phyloP scores from a whole-genome alignment of 2,113 vertebrate species.

The Microtus ochrogaster region DNA sequence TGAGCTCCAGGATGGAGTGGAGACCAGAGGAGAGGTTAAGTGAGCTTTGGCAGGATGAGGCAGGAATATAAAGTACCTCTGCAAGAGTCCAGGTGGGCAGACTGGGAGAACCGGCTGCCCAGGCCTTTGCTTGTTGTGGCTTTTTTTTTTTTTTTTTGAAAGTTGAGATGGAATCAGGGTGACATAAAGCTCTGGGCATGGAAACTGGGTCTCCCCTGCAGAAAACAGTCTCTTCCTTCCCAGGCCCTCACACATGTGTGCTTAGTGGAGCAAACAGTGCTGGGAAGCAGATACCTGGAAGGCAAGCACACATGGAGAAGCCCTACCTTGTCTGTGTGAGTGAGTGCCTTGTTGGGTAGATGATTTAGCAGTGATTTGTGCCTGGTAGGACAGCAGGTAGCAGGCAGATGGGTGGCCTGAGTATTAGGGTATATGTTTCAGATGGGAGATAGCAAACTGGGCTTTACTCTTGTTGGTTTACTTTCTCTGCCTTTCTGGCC shows the following conservation, averaged over 20 bases:
- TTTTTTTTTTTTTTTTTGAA: neutral
- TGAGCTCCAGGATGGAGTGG: neutral
- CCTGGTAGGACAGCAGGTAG: neutral
- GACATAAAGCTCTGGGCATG: neutral
- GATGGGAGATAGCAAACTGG: neutral
- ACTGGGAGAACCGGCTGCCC: neutral
- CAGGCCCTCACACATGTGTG: neutral
- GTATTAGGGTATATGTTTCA: neutral
- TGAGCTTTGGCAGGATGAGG: neutral
- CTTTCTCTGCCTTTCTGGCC: neutral
- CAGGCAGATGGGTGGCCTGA: neutral
- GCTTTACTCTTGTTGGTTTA: neutral
- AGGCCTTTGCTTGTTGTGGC: neutral
- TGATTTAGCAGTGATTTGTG: neutral
- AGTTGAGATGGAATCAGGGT: neutral
- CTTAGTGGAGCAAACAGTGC: neutral
- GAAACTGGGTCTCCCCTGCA: neutral
- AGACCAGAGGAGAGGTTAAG: neutral
- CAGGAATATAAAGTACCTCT: neutral
- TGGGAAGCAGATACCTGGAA: too few species aligned
- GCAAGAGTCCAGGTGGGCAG: neutral
- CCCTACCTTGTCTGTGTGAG: neutral
- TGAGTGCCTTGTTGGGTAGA: neutral
- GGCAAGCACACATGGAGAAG: neutral
- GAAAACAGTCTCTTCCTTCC: neutral